Base-by-base conservation (phyloP, 2,888 invertebrate species). In the Autographa gamma region DNA sequence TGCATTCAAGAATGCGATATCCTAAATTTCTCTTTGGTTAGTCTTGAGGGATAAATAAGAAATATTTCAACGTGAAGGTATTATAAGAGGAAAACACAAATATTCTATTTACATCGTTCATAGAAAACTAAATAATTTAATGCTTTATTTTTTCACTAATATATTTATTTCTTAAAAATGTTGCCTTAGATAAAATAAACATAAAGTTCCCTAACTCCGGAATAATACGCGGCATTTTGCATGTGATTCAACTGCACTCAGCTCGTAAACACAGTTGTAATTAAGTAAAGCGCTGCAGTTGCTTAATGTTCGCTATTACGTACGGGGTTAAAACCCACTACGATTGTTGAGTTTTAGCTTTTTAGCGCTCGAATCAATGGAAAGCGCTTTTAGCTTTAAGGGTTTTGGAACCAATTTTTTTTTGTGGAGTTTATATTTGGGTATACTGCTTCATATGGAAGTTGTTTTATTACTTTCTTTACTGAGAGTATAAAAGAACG, bases 191-290 rank as follows among this genome's bases (percentile, higher is more conserved):
- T 75, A 32, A 60, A 25, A 16, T 1, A 16, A 16, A 54, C 54
- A 64, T 7, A n/a, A 31, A 0, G 16, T 18, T 31, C 77, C 41
- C 70, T 64, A 62, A 70, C 76, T 82, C 77, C 63, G 32, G 38
- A 8, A 68, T 31, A 69, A 80, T 11, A 62, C 61, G 41, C 61
- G 64, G 79, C 67, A 84, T 84, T 85, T 83, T 82, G 80, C 82
- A 84, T 85, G 85, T 82, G 85, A 83, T 85, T 86, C 84, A 73
- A 78, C 77, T 80, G 77, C 81, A 84, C 83, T 83, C 77, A 76
- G 76, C 80, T 71, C 76, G 82, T 85, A 86, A 86, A 85, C 85
- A 87, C 81, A 77, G 76, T 79, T 70, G 85, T 86, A 87, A 87
- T 87, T 87, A 87, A 86, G 84, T 83, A 84, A 83, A 85, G 81